These are phyloP conservation scores for Drymonia ruficornis DNA, from an alignment of 2,888 invertebrate genomes.

Conservation along the genomic window DNA sequence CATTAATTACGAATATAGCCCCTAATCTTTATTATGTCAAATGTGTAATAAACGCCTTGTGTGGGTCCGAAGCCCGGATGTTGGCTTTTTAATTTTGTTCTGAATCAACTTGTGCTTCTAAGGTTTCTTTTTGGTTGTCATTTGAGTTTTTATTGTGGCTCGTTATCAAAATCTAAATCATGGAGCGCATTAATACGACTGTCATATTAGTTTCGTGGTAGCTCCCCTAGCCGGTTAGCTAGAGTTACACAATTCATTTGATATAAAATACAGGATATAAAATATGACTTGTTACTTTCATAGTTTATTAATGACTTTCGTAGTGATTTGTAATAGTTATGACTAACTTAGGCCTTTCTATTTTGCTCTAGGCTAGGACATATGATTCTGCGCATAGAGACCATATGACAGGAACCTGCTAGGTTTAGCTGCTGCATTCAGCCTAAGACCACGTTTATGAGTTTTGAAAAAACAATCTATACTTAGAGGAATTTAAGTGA, in stretches of 20 bases:
- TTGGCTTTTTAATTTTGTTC: slow-evolving; percentile 51
- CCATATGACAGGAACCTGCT: no score
- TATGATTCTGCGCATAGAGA: no score
- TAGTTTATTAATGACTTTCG: slow-evolving; percentile 43
- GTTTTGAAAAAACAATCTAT: no score
- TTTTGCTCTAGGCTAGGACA: background rate
- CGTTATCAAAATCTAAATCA: slow-evolving; percentile 76
- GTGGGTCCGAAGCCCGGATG: slow-evolving; percentile 43
- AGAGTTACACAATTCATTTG: slow-evolving; percentile 44
- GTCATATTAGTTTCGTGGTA: slow-evolving; percentile 66
- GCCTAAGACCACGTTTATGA: no score
- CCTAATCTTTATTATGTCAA: slow-evolving; percentile 72
- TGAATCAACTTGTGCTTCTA: slow-evolving; percentile 49
- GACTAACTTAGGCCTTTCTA: background rate
- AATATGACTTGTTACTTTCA: slow-evolving; percentile 31
- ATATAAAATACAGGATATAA: slow-evolving; percentile 32
- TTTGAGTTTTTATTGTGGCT: slow-evolving; percentile 62
- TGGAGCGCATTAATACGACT: slow-evolving; percentile 67
- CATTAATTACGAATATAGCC: slow-evolving; percentile 75
- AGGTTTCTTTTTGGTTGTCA: slow-evolving; percentile 59
- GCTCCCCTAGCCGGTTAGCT: slow-evolving; percentile 47
- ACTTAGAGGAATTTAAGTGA: no score
- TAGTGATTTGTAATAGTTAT: slow-evolving; percentile 18
- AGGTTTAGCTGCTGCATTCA: no score
- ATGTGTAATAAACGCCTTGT: slow-evolving; percentile 53